phyloP scores from a whole-genome alignment of 2,888 invertebrate genomes.

The Ptilodon capucinus region DNA sequence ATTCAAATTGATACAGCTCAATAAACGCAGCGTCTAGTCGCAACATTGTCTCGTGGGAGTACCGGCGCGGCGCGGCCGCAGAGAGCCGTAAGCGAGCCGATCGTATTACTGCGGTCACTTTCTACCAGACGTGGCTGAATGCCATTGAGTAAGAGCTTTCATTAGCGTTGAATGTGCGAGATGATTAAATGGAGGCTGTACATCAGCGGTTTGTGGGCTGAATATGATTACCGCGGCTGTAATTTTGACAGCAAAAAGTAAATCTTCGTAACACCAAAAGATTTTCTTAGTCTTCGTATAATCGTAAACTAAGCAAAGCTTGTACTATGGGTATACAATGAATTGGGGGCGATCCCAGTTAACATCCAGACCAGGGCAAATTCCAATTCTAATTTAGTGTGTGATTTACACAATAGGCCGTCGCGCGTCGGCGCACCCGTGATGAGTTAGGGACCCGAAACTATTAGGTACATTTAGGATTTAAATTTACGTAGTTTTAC shows the following conservation, averaged over 20 bases:
- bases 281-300: too few species aligned
- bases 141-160: not conserved
- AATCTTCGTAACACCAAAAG: too few species aligned
- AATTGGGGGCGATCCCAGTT: too few species aligned
- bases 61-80: slow-evolving; percentile 19
- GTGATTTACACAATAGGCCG: too few species aligned
- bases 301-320: too few species aligned
- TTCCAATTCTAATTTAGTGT: too few species aligned
- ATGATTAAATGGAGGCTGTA: slow-evolving; percentile 1
- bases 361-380: too few species aligned
- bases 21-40: slow-evolving; percentile 2
- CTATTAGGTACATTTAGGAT: too few species aligned
- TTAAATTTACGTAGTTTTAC: too few species aligned
- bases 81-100: slow-evolving; percentile 15
- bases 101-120: slow-evolving; percentile 37
- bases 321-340: too few species aligned
- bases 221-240: not conserved
- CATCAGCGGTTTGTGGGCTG: not conserved
- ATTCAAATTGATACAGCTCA: not conserved
- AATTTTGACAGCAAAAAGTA: not conserved
- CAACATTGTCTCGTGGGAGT: slow-evolving; percentile 37
- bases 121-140: slow-evolving; percentile 12
- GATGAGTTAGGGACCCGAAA: too few species aligned
- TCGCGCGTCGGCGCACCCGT: too few species aligned
- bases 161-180: slow-evolving; percentile 10